Evolutionary conservation across 2,113 vertebrate species (phyloP).

Genomic region (Nothoprocta perdicaria): DNA sequence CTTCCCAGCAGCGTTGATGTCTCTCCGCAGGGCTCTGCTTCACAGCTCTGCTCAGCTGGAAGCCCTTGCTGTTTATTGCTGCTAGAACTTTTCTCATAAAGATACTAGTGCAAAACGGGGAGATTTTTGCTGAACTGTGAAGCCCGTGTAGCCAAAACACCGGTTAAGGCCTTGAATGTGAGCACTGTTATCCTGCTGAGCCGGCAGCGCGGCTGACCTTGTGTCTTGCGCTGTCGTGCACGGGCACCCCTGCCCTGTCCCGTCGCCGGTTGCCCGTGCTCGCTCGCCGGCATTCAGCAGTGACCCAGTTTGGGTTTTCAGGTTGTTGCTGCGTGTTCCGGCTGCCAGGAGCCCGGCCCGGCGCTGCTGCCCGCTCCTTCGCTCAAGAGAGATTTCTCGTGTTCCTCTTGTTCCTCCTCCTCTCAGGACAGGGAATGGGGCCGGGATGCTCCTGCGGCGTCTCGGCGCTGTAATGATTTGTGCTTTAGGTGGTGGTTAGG

Average conservation of each 20-base stretch:
- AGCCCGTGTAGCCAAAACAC: constrained; percentile 2
- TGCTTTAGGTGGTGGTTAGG: neutral
- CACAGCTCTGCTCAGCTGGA: rapidly evolving
- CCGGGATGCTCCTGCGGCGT: neutral
- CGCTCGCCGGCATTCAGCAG: rapidly evolving
- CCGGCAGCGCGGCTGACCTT: neutral
- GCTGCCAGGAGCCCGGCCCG: neutral
- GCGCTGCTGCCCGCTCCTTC: neutral
- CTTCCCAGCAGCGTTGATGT: neutral
- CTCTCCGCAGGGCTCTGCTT: rapidly evolving
- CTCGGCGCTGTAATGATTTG: neutral
- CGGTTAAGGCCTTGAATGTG: neutral
- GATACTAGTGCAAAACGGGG: neutral
- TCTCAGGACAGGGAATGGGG: neutral
- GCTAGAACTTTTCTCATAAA: neutral
- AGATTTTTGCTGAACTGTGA: rapidly evolving
- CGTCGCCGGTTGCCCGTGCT: rapidly evolving
- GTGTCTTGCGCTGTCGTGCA: neutral
- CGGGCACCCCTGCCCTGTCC: neutral
- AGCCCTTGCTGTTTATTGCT: rapidly evolving
- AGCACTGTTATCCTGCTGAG: neutral
- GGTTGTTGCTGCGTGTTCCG: neutral
- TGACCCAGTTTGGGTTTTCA: rapidly evolving
- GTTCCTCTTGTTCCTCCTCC: neutral
- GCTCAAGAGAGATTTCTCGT: rapidly evolving